Conservation (phyloP, 2,113 vertebrate species). For the Nothobranchius furzeri region DNA sequence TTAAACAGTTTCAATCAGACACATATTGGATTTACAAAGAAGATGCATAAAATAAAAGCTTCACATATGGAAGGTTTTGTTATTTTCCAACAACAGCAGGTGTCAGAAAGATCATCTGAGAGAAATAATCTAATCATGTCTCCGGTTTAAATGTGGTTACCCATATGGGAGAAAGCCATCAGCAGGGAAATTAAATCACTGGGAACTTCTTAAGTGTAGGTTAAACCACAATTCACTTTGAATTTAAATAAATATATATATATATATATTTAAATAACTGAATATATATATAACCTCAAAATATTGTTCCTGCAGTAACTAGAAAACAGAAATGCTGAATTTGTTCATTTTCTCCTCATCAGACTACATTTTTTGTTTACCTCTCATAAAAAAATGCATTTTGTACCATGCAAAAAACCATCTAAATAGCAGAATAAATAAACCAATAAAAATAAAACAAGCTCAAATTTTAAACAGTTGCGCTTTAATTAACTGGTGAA, state of each 20-base stretch:
- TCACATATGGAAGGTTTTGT: not conserved
- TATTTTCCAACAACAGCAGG: constrained; percentile 6
- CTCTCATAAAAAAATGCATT: too few species aligned
- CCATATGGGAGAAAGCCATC: constrained; percentile 33
- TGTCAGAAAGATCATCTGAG: constrained; percentile 18
- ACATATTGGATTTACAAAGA: not conserved
- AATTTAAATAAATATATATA: too few species aligned
- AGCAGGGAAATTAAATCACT: constrained; percentile 38
- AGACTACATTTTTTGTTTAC: not conserved
- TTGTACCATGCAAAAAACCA: not conserved
- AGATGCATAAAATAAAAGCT: constrained; percentile 1
- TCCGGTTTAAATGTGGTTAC: constrained; percentile 57
- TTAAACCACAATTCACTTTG: not conserved
- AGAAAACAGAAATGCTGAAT: not conserved
- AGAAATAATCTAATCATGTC: constrained; percentile 44
- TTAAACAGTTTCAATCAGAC: not conserved
- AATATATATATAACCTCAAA: too few species aligned
- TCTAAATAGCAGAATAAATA: not conserved
- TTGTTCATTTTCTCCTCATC: not conserved
- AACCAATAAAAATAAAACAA: not conserved
- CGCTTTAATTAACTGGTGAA: constrained; percentile 34
- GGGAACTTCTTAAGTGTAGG: not conserved
- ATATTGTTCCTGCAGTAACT: too few species aligned
- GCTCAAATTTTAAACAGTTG: constrained; percentile 2
- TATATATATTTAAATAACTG: too few species aligned